phyloP scores from a whole-genome alignment of 2,888 invertebrate genomes.

The Tachina grossa region DNA sequence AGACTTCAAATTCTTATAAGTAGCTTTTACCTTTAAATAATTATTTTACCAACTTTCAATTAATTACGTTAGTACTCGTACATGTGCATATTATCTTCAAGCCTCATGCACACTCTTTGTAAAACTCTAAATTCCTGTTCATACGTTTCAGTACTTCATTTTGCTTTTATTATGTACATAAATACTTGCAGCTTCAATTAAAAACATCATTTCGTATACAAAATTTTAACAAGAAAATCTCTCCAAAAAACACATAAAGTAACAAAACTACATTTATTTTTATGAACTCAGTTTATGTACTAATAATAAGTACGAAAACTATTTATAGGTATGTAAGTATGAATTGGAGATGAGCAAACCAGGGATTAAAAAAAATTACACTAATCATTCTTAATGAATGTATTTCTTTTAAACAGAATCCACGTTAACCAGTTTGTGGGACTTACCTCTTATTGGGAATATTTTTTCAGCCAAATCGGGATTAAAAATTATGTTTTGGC shows the following conservation, averaged over 20 bases:
- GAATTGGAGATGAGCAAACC: no score
- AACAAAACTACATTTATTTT: slow-evolving; percentile 4
- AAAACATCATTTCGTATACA: slow-evolving; percentile 17
- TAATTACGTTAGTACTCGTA: no score
- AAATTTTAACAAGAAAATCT: slow-evolving; percentile 21
- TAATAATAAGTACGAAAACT: slow-evolving; percentile 3
- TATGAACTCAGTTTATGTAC: background rate
- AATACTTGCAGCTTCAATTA: background rate
- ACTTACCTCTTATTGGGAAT: no score
- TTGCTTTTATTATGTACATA: background rate
- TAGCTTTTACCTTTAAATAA: no score
- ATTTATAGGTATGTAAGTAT: background rate
- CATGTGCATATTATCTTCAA: background rate
- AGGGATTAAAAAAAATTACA: no score
- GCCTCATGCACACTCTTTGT: background rate
- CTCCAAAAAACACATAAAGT: slow-evolving; percentile 18
- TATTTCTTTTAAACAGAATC: no score
- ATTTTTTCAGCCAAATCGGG: no score
- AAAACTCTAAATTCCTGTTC: background rate
- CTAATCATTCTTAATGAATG: no score
- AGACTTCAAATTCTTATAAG: no score
- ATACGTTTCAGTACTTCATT: background rate
- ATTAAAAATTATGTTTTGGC: no score
- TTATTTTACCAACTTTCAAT: no score
- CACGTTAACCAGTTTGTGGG: no score